Evolutionary conservation across 2,797 vertebrate genomes (phyloP), one percentile per base, ranked within the genome.

Genomic region (Sebastes cheni): DNA sequence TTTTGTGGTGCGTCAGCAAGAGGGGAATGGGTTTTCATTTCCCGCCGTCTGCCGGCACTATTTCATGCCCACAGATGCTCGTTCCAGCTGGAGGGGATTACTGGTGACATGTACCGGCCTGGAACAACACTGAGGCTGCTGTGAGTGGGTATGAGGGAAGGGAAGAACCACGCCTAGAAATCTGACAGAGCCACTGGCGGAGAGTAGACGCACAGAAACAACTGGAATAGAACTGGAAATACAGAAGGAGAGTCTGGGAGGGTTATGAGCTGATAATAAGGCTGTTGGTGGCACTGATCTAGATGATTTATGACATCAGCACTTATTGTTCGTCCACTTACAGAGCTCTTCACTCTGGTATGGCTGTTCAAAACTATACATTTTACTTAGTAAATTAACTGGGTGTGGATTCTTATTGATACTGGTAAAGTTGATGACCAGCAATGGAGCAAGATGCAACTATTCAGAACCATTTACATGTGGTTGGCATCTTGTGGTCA

Each of bases 121-220:
- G 83, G 84, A 89, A 86, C 87, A 92, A 91, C 92, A 90, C 85
- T 74, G 84, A 65, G 79, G 87, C 86, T 80, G 82, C 92, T 91
- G 89, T 83, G 90, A 92, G 79, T 11, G 68, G 67, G 67, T 80
- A 79, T 55, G 87, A 88, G 66, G 67, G 86, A 81, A 83, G 81
- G 80, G 83, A 90, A 85, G 86, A 85, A 78, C 95, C 95, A 93
- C 95, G 92, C 95, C 95, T 93, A 94, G 81, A 89, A 92, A 87
- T 86, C 56, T 88, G 91, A 88, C 87, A 79, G 80, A 77, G 83
- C 73, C 82, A 46, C 70, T 86, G 83, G 87, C 72, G 70, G 69
- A 42, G 80, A 58, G 77, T 36, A 77, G 85, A 90, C 32, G 29
- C 56, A 32, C 75, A 86, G 67, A 90, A 92, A 88, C 89, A 79